Conservation (phyloP, 2,888 invertebrate genomes). For the Andrena trimmerana region DNA sequence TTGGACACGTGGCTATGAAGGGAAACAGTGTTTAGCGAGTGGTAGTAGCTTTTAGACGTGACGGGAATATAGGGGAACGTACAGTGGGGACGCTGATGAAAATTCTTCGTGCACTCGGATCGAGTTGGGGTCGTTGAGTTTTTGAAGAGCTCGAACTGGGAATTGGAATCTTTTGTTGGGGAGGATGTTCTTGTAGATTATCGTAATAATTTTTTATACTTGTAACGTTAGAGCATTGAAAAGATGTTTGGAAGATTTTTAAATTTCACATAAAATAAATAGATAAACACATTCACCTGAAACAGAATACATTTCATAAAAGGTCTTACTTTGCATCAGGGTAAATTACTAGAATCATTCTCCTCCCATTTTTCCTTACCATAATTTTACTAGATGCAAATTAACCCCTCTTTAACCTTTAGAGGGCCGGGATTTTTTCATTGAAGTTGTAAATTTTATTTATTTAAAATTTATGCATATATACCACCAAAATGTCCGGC, state of each 20-base stretch:
- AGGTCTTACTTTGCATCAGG: too few species aligned
- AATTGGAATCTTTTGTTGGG: constrained; percentile 10
- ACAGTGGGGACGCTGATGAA: background rate
- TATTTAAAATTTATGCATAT: too few species aligned
- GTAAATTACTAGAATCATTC: background rate
- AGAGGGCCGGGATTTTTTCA: too few species aligned
- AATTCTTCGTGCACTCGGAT: constrained; percentile 14
- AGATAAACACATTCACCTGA: too few species aligned
- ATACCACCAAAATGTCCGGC: too few species aligned
- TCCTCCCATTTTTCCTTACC: background rate
- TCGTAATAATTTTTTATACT: background rate
- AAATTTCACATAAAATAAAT: background rate
- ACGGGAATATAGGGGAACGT: constrained; percentile 15
- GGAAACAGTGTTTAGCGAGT: constrained; percentile 6
- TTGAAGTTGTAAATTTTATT: too few species aligned
- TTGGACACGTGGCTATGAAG: constrained; percentile 7
- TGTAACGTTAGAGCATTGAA: background rate
- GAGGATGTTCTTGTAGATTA: background rate
- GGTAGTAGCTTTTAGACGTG: constrained; percentile 36
- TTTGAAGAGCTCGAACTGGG: constrained; percentile 12
- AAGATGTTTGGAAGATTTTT: background rate
- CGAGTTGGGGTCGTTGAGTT: background rate
- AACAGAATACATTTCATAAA: too few species aligned
- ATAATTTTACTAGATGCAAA: too few species aligned
- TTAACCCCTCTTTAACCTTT: too few species aligned